phyloP scores from a whole-genome alignment of 2,797 vertebrate genomes.

The Natrix natrix region DNA sequence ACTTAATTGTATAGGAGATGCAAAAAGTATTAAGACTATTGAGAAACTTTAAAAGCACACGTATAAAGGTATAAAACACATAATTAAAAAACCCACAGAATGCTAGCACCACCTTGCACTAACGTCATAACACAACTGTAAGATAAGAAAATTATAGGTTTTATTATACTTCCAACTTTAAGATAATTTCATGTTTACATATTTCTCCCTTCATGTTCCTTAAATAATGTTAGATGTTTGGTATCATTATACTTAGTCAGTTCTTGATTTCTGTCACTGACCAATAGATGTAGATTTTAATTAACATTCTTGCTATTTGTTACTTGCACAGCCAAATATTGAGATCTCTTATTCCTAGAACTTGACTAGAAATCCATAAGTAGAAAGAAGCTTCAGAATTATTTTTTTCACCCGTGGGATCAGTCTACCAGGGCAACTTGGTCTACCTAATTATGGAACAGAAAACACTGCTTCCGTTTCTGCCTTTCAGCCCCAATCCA shows the following conservation, averaged over 20 bases:
- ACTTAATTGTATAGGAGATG: background rate
- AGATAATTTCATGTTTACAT: background rate
- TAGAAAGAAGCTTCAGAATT: background rate
- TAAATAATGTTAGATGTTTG: background rate
- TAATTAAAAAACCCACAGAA: conserved; percentile 1
- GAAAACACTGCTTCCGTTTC: too few species aligned
- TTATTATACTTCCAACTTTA: background rate
- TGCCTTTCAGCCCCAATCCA: too few species aligned
- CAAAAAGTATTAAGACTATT: background rate
- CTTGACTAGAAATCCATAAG: background rate
- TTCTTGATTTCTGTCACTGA: background rate
- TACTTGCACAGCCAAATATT: background rate
- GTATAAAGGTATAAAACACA: background rate
- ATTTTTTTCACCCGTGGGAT: too few species aligned
- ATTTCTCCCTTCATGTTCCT: background rate
- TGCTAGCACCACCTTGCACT: background rate
- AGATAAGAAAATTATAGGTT: conserved; percentile 21
- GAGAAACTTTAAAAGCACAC: background rate
- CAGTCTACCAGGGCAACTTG: too few species aligned
- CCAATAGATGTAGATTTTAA: background rate
- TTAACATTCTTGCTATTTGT: background rate
- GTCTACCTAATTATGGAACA: too few species aligned
- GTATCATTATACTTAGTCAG: background rate
- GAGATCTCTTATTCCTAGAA: background rate
- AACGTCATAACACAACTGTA: background rate